Evolutionary conservation across 2,888 invertebrate species (phyloP).

Genomic region (Molorchus minor): DNA sequence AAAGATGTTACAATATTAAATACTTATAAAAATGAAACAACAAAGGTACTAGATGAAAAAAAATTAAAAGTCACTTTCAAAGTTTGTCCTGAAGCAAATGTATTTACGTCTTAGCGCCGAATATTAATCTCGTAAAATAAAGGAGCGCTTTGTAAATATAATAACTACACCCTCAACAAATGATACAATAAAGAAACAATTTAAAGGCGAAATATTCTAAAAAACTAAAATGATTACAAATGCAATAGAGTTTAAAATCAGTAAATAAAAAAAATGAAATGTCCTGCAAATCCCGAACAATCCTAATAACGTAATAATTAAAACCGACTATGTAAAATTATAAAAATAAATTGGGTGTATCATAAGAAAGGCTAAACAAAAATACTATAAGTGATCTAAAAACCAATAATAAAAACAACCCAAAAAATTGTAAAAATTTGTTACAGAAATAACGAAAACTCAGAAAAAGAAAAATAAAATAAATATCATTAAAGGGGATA

Average conservation of each 20-base stretch:
- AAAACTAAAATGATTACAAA: not conserved
- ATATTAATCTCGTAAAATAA: not conserved
- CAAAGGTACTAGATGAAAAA: not conserved
- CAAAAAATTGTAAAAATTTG: not conserved
- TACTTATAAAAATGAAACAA: not conserved
- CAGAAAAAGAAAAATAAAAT: too few species aligned
- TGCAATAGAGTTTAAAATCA: not conserved
- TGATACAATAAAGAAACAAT: not conserved
- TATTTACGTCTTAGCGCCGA: not conserved
- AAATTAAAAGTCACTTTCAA: not conserved
- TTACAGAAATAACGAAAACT: not conserved
- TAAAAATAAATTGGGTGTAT: not conserved
- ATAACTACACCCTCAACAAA: not conserved
- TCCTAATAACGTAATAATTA: not conserved
- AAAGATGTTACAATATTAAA: too few species aligned
- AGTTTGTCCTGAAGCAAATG: not conserved
- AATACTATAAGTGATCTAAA: not conserved
- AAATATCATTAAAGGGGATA: not conserved
- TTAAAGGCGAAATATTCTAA: not conserved
- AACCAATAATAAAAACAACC: not conserved
- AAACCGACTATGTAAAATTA: not conserved
- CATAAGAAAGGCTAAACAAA: not conserved
- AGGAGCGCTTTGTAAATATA: not conserved
- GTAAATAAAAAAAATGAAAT: not conserved
- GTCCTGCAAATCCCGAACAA: not conserved